A percentile compares a stretch with the other conserved stretches of the same genome.
phyloP scores from a whole-genome alignment of 2,888 invertebrate genomes.

The Spisula subtruncata region DNA sequence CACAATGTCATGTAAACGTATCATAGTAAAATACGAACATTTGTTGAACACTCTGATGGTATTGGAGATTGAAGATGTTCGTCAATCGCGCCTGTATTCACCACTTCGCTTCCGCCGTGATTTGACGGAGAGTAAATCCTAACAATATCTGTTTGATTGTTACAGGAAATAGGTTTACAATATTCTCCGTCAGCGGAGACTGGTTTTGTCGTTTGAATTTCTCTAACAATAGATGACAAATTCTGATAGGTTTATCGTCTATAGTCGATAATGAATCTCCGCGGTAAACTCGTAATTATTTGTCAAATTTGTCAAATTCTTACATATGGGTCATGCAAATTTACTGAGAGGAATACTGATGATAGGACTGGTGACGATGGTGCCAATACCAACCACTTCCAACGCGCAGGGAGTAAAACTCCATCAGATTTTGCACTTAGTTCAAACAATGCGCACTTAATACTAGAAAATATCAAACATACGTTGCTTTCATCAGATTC shows the following conservation, averaged over 20 bases:
- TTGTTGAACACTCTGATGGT: neutral
- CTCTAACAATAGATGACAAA: neutral
- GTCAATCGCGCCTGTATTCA: slow-evolving; percentile 5
- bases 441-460: neutral
- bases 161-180: slow-evolving; percentile 4
- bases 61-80: neutral
- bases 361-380: too few relatives aligned
- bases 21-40: neutral
- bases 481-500: neutral
- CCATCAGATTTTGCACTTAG: neutral
- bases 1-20: neutral
- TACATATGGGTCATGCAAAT: neutral
- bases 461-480: neutral
- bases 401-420: neutral
- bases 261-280: neutral
- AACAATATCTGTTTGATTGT: slow-evolving; percentile 21
- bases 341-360: neutral
- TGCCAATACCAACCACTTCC: neutral
- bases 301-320: slow-evolving; percentile 22
- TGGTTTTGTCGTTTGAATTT: slow-evolving; percentile 21
- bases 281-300: neutral
- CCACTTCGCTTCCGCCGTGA: neutral
- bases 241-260: neutral
- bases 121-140: neutral
- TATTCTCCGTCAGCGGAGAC: neutral